These are phyloP conservation scores for Mesembrinibis cayennensis DNA, from an alignment of 2,113 vertebrate genomes.

Conservation along the genomic window DNA sequence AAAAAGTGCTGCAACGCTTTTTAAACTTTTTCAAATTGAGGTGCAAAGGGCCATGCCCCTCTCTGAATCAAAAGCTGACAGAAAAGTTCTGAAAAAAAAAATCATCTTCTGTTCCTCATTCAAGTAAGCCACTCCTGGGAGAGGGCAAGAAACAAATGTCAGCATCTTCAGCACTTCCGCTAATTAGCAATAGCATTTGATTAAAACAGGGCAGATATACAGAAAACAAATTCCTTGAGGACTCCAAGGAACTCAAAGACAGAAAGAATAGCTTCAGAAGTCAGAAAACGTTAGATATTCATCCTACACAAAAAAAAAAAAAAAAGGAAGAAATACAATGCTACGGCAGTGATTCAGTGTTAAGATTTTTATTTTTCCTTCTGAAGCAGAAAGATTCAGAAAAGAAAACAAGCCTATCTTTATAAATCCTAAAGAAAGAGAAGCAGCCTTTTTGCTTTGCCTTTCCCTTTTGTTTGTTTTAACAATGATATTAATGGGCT, in stretches of 20 bases:
- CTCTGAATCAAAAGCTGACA: background rate
- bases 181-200: background rate
- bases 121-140: background rate
- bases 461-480: background rate
- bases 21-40: background rate
- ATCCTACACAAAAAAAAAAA: background rate
- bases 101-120: background rate
- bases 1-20: background rate
- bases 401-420: background rate
- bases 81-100: background rate
- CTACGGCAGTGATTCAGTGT: background rate
- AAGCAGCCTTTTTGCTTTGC: background rate
- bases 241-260: background rate
- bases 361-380: background rate
- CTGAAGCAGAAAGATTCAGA: background rate
- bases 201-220: background rate
- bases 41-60: background rate
- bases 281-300: background rate
- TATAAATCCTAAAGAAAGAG: background rate
- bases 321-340: background rate
- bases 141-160: background rate
- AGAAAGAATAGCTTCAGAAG: background rate
- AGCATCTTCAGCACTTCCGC: background rate
- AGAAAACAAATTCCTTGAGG: background rate
- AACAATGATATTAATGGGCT: background rate